These are phyloP conservation scores for Australoheros scitulus DNA, from an alignment of 2,113 vertebrate species.

Conservation along the genomic window DNA sequence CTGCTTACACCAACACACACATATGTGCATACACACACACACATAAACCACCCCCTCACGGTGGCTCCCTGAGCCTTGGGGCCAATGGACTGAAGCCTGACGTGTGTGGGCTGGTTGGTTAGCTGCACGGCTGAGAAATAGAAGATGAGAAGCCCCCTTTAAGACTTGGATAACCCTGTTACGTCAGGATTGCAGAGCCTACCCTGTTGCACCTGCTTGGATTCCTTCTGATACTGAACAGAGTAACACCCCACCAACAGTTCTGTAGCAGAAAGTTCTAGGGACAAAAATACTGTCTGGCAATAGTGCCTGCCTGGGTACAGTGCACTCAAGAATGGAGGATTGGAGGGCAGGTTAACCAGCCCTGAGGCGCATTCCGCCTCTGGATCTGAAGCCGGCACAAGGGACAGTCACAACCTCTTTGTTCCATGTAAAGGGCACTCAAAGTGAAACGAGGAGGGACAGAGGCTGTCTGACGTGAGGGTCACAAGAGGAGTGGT, in stretches of 20 bases:
- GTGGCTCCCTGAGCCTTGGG: slow-evolving; percentile 73
- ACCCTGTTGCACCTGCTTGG: slow-evolving; percentile 45
- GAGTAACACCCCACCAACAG: background rate
- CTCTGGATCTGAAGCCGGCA: slow-evolving; percentile 39
- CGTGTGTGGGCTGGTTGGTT: slow-evolving; percentile 73
- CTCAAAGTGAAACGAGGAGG: slow-evolving; percentile 45
- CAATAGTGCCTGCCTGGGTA: slow-evolving; percentile 23
- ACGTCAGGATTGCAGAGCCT: slow-evolving; percentile 59
- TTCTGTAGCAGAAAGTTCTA: background rate
- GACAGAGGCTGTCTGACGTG: slow-evolving; percentile 52
- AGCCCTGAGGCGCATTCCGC: slow-evolving; percentile 44
- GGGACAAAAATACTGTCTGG: slow-evolving; percentile 8
- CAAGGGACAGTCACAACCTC: slow-evolving; percentile 51
- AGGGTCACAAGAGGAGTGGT: slow-evolving; percentile 51
- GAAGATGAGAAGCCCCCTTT: slow-evolving; percentile 62
- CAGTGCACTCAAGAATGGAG: slow-evolving; percentile 14
- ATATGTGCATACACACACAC: slow-evolving; percentile 30
- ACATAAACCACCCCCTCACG: slow-evolving; percentile 60
- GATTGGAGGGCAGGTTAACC: slow-evolving; percentile 18
- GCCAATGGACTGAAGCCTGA: slow-evolving; percentile 74
- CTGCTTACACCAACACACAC: slow-evolving; percentile 69
- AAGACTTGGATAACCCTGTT: slow-evolving; percentile 74
- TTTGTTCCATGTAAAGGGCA: slow-evolving; percentile 64
- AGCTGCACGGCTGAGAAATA: slow-evolving; percentile 45
- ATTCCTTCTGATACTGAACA: slow-evolving; percentile 13